These are phyloP conservation scores for Yoshiicerus persimilis DNA, from an alignment of 1,140 invertebrate species.

Conservation along the genomic window DNA sequence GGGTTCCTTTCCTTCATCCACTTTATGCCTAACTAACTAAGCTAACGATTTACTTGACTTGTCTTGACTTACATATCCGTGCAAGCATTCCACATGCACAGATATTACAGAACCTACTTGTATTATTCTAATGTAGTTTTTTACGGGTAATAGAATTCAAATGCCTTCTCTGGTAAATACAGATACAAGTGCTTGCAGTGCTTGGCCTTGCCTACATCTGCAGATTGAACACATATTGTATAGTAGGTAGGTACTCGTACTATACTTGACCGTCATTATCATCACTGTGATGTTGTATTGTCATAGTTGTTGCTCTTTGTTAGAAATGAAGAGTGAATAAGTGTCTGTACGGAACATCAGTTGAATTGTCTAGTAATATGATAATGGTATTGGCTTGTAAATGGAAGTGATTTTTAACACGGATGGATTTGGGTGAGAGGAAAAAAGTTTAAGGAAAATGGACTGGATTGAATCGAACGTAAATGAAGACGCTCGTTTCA, in stretches of 20 bases:
- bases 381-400: background rate
- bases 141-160: background rate
- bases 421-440: background rate
- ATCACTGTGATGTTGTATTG: constrained; percentile 7
- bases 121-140: background rate
- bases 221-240: background rate
- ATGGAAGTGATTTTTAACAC: constrained; percentile 3
- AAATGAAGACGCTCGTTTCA: background rate
- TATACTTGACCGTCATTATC: constrained; percentile 23
- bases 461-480: background rate
- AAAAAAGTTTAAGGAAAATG: background rate
- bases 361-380: background rate
- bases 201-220: too few species aligned
- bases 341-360: background rate
- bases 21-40: background rate
- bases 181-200: background rate
- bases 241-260: background rate
- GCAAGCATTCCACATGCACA: background rate
- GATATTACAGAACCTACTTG: background rate
- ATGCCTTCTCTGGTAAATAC: background rate
- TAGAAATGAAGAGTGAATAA: background rate
- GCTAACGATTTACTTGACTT: background rate
- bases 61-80: background rate
- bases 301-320: background rate
- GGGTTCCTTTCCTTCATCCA: background rate